Evolutionary conservation across 2,797 vertebrate species (phyloP), one percentile per base, ranked within the genome.

Genomic region (Tamandua tetradactyla): DNA sequence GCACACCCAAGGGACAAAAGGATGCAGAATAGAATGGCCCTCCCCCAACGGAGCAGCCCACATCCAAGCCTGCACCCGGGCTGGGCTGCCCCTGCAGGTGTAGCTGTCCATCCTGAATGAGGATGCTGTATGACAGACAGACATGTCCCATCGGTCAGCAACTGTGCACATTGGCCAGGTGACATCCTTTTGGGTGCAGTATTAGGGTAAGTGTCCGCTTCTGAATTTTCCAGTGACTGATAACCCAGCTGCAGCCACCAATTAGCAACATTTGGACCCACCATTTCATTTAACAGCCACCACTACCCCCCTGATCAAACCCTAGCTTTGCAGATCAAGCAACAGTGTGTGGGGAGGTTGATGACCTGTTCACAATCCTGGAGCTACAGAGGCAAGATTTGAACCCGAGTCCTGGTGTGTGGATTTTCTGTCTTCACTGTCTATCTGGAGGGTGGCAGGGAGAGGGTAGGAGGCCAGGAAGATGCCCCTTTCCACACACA

Each of bases 171-270:
- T 11, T 47, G 44, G 44, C 11, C 32, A 52, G n/a, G 13, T 0
- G 0, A 14, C 1, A 22, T 27, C 42, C 52, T 35, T 69, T 9
- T 61, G 32, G 32, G 13, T 9, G 11, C 14, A 25, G 42, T 40
- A 30, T 44, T 9, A 25, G 18, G 57, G 44, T 7, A 59, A 20
- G 13, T 8, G 37, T 7, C 47, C 71, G 52, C 40, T 64, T 79
- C 55, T n/a, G 71, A 62, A 57, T 57, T 62, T 55, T 57, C 7
- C 22, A 2, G 49, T 23, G 27, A 69, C 23, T 12, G 11, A 55
- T 37, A 57, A 25, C 6, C 32, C 62, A 83, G 32, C 0, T 1
- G 25, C 47, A 15, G 32, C 0, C 30, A 15, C 47, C 1, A 0
- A 6, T 44, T 30, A 32, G 57, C 35, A 40, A 79, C 57, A 32